Evolutionary conservation across 2,797 vertebrate genomes (phyloP), one percentile per base, ranked within the genome.

Genomic region (Chaetophractus vellerosus): DNA sequence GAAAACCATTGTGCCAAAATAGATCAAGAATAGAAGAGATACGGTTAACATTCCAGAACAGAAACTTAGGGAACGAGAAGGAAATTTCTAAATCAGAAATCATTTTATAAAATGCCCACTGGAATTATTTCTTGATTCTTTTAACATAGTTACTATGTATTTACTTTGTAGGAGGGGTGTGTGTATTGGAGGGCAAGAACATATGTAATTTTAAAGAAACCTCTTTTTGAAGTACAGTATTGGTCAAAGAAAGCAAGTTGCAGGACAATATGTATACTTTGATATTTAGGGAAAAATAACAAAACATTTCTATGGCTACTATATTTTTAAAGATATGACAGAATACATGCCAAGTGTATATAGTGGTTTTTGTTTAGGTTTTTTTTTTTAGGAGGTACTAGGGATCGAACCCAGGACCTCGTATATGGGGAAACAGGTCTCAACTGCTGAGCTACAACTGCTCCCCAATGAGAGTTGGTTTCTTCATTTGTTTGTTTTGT

Each of bases 41-140:
- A 28, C 48, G 76, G 18, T 71, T 90, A 74, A 93, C 90, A 55
- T 52, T 15, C 28, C 28, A 88, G 26, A 86, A 68, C 23, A 81
- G 69, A 91, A 85, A 91, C 79, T 81, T 87, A n/a, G 15, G 64
- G 8, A 52, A 71, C 82, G 48, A 33, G 68, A 55, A 81, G 55
- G 26, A 88, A 82, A 91, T 63, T 63, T 93, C 63, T 85, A 82
- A 89, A 91, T 91, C 61, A 94, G 66, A 91, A 61, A 52, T 61
- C 1, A 63, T 79, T 83, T 83, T 76, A 19, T 52, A 79, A 57
- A 69, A 38, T 71, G 8, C 52, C 57, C 57, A 59, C 38, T 75
- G 61, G 21, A 31, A 26, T 93, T 26, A 78, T 68, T 75, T 72
- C 33, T 78, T 63, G 33, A 52, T 90, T 80, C 23, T 84, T n/a